Evolutionary conservation across 2,113 vertebrate genomes (phyloP).

Genomic region (Callithrix jacchus): DNA sequence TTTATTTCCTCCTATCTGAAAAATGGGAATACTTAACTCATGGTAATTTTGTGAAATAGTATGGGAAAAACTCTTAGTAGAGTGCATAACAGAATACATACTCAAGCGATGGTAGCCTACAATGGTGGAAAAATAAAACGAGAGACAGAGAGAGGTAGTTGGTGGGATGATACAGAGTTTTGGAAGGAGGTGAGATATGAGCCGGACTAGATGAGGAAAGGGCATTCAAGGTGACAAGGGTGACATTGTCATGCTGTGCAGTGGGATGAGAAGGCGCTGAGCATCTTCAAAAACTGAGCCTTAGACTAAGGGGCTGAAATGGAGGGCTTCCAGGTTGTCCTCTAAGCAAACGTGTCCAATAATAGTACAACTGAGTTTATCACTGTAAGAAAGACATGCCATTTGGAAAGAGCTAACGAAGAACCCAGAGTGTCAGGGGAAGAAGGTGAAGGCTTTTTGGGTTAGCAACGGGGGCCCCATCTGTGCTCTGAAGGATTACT

Average conservation of each 20-base stretch:
- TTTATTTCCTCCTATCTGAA: conserved; percentile 12
- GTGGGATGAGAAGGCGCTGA: neutral
- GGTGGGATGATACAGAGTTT: neutral
- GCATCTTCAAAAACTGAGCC: neutral
- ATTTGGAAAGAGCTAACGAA: neutral
- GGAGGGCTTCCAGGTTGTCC: neutral
- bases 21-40: neutral
- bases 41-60: neutral
- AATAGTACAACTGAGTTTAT: neutral
- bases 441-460: neutral
- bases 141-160: neutral
- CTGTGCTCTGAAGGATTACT: neutral
- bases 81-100: too few relatives aligned
- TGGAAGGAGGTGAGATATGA: neutral
- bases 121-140: neutral
- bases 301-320: neutral
- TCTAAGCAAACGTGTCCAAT: neutral
- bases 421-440: neutral
- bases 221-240: neutral
- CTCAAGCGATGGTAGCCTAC: neutral
- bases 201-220: too few relatives aligned
- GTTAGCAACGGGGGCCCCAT: neutral
- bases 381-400: neutral
- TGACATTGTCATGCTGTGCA: neutral
- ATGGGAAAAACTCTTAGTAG: neutral